Conservation (phyloP, 2,888 invertebrate genomes). For the Leistus spinibarbis region DNA sequence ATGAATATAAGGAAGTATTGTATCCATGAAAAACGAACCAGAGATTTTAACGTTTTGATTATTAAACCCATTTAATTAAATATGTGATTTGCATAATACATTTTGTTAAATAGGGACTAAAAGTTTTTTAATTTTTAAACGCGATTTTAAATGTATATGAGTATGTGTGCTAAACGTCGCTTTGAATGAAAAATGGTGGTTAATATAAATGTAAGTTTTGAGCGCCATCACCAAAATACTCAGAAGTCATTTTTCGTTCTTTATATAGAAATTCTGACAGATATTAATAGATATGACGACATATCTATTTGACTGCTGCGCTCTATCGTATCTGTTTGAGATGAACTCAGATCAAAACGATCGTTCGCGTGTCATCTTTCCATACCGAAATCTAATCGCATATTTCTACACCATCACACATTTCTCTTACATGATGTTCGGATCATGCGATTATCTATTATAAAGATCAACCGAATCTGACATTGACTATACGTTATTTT, state of each 20-base stretch:
- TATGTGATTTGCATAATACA: too few species aligned
- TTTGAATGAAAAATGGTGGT: too few species aligned
- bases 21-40: too few species aligned
- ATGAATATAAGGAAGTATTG: too few species aligned
- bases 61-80: too few species aligned
- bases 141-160: too few species aligned
- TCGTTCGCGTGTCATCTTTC: background rate
- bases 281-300: background rate
- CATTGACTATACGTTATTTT: background rate
- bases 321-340: background rate
- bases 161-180: too few species aligned
- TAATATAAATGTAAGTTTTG: too few species aligned
- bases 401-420: background rate
- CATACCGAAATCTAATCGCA: background rate
- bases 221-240: too few species aligned
- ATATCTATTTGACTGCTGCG: background rate
- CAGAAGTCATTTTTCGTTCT: background rate
- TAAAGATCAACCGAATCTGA: background rate
- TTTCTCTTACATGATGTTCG: background rate
- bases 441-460: background rate
- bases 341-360: background rate
- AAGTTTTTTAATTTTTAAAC: too few species aligned
- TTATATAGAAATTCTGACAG: background rate
- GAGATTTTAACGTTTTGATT: too few species aligned
- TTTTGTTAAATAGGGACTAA: too few species aligned